Base-by-base conservation (phyloP, 2,888 invertebrate species). In the Notodonta dromedarius region DNA sequence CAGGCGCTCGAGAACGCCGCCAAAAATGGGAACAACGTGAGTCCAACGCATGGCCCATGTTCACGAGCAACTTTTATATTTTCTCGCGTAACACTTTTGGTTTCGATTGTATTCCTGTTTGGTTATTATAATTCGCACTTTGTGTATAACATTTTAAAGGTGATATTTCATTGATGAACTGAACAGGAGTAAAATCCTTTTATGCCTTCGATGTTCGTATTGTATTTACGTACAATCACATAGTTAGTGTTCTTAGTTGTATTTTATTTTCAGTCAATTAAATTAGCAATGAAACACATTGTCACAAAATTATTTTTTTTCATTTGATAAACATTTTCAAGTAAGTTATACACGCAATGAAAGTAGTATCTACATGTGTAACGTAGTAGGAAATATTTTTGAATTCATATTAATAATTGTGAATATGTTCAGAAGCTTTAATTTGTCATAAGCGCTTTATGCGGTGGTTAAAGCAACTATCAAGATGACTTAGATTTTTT, bases 1-100 rank as follows among this genome's bases (percentile, higher is more conserved):
- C 93, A 96, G 95, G 95, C 95, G 94, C 95, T 96, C 94, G 96
- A 96, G 95, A 94, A 94, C 85, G 94, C 94, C 79, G 93, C 94
- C 89, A 96, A 95, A 91, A 95, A 94, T 88, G 96, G 96, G 91
- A 95, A 95, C 94, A 91, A 88, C 87, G 93, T 93, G 93, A 93
- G 93, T 93, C 84, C 73, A 72, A 78, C 79, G 91, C 92, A 91
- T 90, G 91, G 83, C 87, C 80, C 16, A 56, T 73, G 13, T 44
- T 24, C 75, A 71, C 70, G 71, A 71, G 69, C 72, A 66, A 44
- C 32, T 44, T 35, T 63, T 55, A 42, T 48, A 50, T 59, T 56
- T 51, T 58, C 42, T 32, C 55, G 44, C 52, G 39, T 62, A 53
- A 44, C 57, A 66, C 60, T 60, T 62, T 64, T 48, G 12, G 58